Conservation (phyloP, 1,140 invertebrate species). For the Brachionus asplanchnoidis region DNA sequence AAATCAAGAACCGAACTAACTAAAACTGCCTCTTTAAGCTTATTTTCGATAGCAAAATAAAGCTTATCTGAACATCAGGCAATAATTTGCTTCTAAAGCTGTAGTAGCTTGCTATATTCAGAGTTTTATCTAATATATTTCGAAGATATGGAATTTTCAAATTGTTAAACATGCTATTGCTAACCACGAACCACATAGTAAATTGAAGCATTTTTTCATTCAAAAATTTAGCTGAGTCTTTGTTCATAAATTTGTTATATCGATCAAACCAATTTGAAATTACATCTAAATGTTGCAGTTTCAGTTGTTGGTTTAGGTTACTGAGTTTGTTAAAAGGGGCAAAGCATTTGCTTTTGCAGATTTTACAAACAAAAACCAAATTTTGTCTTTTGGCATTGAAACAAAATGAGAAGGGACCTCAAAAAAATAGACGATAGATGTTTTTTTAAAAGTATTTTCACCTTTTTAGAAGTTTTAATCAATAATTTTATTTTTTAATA, state of each 20-base stretch:
- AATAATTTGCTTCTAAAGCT: background rate
- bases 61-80: background rate
- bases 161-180: background rate
- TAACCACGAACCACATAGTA: background rate
- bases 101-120: background rate
- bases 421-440: background rate
- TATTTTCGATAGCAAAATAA: background rate
- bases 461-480: background rate
- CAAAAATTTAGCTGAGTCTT: background rate
- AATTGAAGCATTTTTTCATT: conserved; percentile 8
- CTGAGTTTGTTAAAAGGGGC: background rate
- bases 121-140: background rate
- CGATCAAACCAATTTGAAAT: background rate
- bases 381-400: background rate
- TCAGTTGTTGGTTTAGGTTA: background rate
- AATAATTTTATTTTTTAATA: background rate
- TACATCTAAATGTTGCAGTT: background rate
- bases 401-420: background rate
- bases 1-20: background rate
- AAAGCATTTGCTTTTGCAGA: background rate
- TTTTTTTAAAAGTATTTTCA: background rate
- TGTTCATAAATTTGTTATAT: conserved; percentile 9
- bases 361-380: background rate
- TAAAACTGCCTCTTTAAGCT: background rate
- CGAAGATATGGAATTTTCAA: background rate